Evolutionary conservation across 2,113 vertebrate genomes (phyloP).

Genomic region (Nibea coibor): DNA sequence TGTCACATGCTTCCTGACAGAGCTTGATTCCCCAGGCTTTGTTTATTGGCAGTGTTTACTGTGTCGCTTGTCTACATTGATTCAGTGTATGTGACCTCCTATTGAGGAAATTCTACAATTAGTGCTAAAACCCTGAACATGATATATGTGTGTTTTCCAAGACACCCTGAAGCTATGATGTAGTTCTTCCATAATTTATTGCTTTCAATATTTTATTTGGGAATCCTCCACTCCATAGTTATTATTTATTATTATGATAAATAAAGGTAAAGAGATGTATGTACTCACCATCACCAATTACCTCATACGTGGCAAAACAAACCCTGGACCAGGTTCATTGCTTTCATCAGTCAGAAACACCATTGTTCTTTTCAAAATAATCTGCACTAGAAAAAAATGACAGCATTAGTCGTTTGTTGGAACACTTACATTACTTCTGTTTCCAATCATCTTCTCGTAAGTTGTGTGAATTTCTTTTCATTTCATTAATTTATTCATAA

Average conservation of each 20-base stretch:
- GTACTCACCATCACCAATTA: neutral
- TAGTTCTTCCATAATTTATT: neutral
- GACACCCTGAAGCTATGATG: neutral
- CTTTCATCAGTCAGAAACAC: neutral
- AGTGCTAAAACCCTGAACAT: neutral
- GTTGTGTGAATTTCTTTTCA: too few species aligned
- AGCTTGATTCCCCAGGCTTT: constrained; percentile 24
- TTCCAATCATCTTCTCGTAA: neutral
- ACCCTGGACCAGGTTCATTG: neutral
- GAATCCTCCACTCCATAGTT: neutral
- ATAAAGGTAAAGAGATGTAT: neutral
- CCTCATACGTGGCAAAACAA: neutral
- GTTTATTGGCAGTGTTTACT: constrained; percentile 49
- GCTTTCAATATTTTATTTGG: neutral
- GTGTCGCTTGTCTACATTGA: constrained; percentile 23
- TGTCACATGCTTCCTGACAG: constrained; percentile 68
- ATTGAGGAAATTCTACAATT: constrained; percentile 1
- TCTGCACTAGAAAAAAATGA: neutral
- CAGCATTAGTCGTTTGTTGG: neutral
- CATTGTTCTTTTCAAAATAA: neutral
- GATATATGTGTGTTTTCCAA: neutral
- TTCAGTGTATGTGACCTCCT: neutral
- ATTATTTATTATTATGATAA: neutral
- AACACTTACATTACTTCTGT: neutral
- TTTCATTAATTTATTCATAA: too few species aligned